phyloP scores from a whole-genome alignment of 1,140 invertebrate genomes.

The Probaryconus sp. region DNA sequence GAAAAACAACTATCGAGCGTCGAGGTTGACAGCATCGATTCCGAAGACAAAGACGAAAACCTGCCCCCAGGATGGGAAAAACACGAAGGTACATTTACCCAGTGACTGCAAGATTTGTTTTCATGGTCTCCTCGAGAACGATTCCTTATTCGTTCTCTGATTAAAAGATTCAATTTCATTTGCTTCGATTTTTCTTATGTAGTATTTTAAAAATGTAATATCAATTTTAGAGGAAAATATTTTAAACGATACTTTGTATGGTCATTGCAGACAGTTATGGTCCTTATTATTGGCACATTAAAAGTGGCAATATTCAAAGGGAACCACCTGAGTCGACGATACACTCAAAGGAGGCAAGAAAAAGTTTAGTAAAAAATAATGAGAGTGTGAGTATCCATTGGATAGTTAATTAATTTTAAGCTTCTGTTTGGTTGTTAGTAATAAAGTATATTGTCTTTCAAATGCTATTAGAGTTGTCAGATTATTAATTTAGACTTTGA shows the following conservation, averaged over 20 bases:
- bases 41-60: slow-evolving; percentile 77
- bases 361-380: slow-evolving; percentile 80
- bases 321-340: slow-evolving; percentile 85
- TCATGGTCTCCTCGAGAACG: neutral
- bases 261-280: slow-evolving; percentile 89
- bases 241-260: too few species aligned
- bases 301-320: slow-evolving; percentile 97
- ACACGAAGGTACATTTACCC: slow-evolving; percentile 86
- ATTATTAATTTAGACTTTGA: too few species aligned
- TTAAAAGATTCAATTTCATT: too few species aligned
- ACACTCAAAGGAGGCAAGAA: slow-evolving; percentile 75
- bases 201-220: too few species aligned
- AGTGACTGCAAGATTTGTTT: neutral
- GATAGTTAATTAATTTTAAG: too few species aligned
- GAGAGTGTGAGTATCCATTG: slow-evolving; percentile 80
- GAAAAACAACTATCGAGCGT: slow-evolving; percentile 73
- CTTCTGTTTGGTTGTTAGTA: too few species aligned
- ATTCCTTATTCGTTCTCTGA: too few species aligned
- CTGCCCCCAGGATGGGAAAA: slow-evolving; percentile 94
- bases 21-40: slow-evolving; percentile 76
- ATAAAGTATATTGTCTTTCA: too few species aligned
- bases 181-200: too few species aligned
- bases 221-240: neutral
- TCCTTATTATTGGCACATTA: slow-evolving; percentile 99
- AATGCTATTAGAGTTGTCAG: too few species aligned